Evolutionary conservation across 37 sponge, comb jelly and placozoan species (phyloP).

Genomic region (Bolinopsis microptera): DNA sequence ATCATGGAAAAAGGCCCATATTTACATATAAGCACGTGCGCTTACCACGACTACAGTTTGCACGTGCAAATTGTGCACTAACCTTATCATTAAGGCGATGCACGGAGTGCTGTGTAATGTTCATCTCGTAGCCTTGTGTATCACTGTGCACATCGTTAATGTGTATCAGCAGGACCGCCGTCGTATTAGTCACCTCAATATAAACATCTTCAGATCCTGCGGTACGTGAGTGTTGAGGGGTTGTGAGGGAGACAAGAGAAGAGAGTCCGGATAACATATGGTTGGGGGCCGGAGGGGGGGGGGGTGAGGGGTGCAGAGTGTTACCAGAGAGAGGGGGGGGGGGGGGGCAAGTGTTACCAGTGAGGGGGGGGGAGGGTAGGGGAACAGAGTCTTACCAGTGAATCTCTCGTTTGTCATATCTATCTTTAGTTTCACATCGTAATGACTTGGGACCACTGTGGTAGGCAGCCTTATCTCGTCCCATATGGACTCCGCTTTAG

Average conservation of each 20-base stretch:
- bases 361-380: too few species aligned
- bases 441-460: neutral
- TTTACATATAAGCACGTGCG: too few species aligned
- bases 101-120: neutral
- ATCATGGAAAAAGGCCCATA: too few species aligned
- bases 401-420: slow-evolving; percentile 11
- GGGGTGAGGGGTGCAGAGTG: too few species aligned
- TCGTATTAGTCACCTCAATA: neutral
- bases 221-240: too few species aligned
- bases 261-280: too few species aligned
- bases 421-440: slow-evolving; percentile 1
- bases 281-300: too few species aligned
- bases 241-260: too few species aligned
- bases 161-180: neutral
- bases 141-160: neutral
- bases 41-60: too few species aligned
- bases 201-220: neutral
- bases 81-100: neutral
- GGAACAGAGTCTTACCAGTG: neutral
- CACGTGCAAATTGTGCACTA: too few species aligned
- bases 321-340: too few species aligned
- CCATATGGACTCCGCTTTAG: neutral
- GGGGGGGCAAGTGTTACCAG: too few species aligned
- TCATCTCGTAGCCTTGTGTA: neutral
- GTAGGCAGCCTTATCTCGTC: neutral